Conservation (phyloP, 2,888 invertebrate genomes). For the Carpatolechia fugitivella region DNA sequence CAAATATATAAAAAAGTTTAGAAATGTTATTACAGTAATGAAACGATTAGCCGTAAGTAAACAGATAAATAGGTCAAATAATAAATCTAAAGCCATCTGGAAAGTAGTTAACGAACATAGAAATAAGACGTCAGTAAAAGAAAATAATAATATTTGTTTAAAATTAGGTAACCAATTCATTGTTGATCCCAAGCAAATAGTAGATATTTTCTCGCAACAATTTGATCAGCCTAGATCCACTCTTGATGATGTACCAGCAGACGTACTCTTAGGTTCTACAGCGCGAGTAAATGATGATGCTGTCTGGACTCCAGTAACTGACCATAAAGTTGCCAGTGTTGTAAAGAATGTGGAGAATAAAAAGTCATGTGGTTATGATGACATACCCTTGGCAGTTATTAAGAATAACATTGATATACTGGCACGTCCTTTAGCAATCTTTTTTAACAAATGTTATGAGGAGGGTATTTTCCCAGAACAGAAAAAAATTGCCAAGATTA, state of each 20-base stretch:
- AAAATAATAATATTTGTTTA: background rate
- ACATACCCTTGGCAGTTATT: background rate
- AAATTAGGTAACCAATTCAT: background rate
- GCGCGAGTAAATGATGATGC: background rate
- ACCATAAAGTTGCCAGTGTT: background rate
- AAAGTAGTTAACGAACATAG: background rate
- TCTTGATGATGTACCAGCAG: background rate
- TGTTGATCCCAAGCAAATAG: background rate
- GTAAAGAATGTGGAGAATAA: background rate
- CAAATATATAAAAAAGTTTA: background rate
- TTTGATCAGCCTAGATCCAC: background rate
- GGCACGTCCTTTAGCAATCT: background rate
- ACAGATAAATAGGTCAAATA: background rate
- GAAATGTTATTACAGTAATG: background rate
- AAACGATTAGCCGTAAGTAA: background rate
- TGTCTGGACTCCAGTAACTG: background rate
- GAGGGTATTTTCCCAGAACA: conserved; percentile 5
- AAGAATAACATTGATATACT: conserved; percentile 8
- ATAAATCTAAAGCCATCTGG: background rate
- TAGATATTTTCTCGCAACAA: background rate
- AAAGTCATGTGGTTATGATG: conserved; percentile 7
- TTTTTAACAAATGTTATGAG: background rate
- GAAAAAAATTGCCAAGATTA: conserved; percentile 1
- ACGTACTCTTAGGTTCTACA: background rate
- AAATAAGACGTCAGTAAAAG: background rate